Base-by-base conservation (phyloP, 2,888 invertebrate genomes). In the Aphidoletes aphidimyza region DNA sequence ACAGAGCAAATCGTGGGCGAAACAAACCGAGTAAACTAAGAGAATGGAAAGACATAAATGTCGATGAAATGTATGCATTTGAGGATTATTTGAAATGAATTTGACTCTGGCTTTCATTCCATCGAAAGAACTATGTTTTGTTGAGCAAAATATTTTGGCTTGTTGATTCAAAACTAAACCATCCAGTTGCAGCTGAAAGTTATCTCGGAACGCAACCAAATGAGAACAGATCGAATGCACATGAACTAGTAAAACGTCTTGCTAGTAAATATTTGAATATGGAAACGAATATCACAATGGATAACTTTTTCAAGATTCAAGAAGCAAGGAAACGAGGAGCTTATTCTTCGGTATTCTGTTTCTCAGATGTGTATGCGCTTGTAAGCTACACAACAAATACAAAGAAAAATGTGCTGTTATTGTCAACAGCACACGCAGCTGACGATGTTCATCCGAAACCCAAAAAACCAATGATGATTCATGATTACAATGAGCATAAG, bases 121-220 rank as follows among this genome's bases (percentile, higher is more conserved):
- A n/a, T 36, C 36, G 1, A 3, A 11, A 3, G 81, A 81, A 81
- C n/a, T 81, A 6, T 17, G 17, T 17, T 36, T 36, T 3, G 81
- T 36, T 37, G 81, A 81, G n/a, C 81, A 81, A 81, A 81, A 81
- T 81, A 11, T 81, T 81, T 36, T 81, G 81, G 81, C 19, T 81
- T 3, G 81, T 81, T 14, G 81, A 81, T 36, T 8, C 81, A 0
- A 34, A 37, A 34, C 3, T 5, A 1, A 81, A 81, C 17, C 36
- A 36, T 36, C 81, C 81, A 17, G 8, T 81, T 34, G 5, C 9
- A 6, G 81, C 19, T 8, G 81, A 81, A 36, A 36, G 17, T n/a
- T 83, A 83, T 22, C 6, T n/a, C 9, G 83, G 83, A n/a, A 19
- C 5, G 0, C n/a, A 83, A 39, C 39, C 83, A 9, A 22, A 22